Conservation (phyloP, 2,797 vertebrate genomes). For the Protosalanx chinensis region DNA sequence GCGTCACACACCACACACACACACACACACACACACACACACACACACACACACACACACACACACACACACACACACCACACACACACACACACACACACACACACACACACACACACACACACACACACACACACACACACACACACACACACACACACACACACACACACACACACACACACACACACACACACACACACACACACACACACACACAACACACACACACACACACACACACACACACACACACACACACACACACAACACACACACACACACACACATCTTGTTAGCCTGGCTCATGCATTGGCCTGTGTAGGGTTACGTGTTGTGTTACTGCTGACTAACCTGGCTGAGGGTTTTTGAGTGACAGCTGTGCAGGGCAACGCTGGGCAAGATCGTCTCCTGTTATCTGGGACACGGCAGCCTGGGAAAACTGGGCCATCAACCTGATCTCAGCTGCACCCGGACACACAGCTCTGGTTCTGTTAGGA, state of each 20-base stretch:
- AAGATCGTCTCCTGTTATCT: constrained; percentile 62
- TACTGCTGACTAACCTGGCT: constrained; percentile 66
- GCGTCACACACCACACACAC: too few relatives aligned
- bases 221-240: constrained; percentile 6
- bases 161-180: constrained; percentile 1
- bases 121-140: constrained; percentile 16
- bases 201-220: background rate
- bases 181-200: constrained; percentile 14
- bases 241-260: background rate
- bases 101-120: background rate
- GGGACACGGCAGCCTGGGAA: constrained; percentile 54
- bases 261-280: constrained; percentile 1
- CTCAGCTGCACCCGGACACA: constrained; percentile 23
- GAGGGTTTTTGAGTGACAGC: constrained; percentile 60
- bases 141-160: background rate
- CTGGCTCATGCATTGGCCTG: constrained; percentile 44
- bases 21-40: background rate
- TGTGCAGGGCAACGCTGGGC: constrained; percentile 24
- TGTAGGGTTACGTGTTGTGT: constrained; percentile 63
- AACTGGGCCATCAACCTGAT: constrained; percentile 68
- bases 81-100: constrained; percentile 2
- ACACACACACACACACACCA: too few relatives aligned
- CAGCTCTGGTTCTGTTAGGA: constrained; percentile 34
- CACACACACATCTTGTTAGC: constrained; percentile 38
- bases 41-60: constrained; percentile 4